A percentile compares a stretch with the other conserved stretches of the same genome.
Evolutionary conservation across 2,888 invertebrate genomes (phyloP).

Genomic region (Tinea semifulvella): DNA sequence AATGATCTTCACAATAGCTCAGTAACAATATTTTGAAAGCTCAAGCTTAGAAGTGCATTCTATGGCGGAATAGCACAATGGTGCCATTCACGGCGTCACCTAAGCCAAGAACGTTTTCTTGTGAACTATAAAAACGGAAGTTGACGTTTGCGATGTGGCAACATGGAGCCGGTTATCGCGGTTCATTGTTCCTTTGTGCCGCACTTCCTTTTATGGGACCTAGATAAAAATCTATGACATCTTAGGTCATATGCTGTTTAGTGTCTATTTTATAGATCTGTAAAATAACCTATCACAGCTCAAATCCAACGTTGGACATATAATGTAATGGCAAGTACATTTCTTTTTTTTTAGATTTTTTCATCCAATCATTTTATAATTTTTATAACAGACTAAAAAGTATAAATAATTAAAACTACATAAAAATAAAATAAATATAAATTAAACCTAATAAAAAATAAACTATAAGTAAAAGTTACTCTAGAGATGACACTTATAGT

Average conservation of each 20-base stretch:
- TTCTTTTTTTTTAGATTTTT: too few relatives aligned
- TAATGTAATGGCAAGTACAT: too few relatives aligned
- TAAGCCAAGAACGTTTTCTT: constrained; percentile 23
- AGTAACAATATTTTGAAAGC: constrained; percentile 46
- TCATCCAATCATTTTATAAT: too few relatives aligned
- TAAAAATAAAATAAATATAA: too few relatives aligned
- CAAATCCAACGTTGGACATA: too few relatives aligned
- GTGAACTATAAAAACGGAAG: constrained; percentile 38
- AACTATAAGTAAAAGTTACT: too few relatives aligned
- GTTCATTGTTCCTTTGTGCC: constrained; percentile 22
- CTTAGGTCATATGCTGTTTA: constrained; percentile 7
- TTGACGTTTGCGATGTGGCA: constrained; percentile 36
- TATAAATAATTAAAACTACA: too few relatives aligned
- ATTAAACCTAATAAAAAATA: too few relatives aligned
- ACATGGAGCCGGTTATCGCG: constrained; percentile 22
- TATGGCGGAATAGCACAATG: constrained; percentile 26
- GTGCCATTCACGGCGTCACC: constrained; percentile 29
- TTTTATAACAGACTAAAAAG: too few relatives aligned
- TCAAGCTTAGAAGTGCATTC: constrained; percentile 33
- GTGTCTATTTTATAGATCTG: constrained; percentile 6
- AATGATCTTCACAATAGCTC: constrained; percentile 32
- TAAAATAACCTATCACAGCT: constrained; percentile 8
- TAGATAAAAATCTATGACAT: constrained; percentile 12
- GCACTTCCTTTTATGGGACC: constrained; percentile 22
- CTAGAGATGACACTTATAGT: too few relatives aligned